phyloP scores from a whole-genome alignment of 2,888 invertebrate species.

The Bugulina stolonifera region DNA sequence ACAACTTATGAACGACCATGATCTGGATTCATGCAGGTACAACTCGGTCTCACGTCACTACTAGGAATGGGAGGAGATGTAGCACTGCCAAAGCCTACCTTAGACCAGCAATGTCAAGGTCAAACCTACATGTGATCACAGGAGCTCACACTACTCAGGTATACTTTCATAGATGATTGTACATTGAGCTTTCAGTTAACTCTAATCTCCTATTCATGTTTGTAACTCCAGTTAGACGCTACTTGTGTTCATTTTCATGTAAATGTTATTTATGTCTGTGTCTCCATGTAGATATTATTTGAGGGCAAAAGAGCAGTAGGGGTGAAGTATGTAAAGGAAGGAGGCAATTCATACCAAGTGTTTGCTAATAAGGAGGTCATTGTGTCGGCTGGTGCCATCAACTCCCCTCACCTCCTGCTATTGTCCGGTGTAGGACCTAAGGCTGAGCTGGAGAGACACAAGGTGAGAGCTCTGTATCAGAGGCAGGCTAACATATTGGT shows the following conservation, averaged over 20 bases:
- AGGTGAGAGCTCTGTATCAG: too few species aligned
- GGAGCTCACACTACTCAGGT: constrained; percentile 41
- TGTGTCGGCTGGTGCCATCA: constrained; percentile 50
- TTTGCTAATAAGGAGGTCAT: constrained; percentile 42
- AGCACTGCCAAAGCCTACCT: constrained; percentile 46
- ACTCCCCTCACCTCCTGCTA: constrained; percentile 49
- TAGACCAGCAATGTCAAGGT: constrained; percentile 36
- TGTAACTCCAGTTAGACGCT: too few species aligned
- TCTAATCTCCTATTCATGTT: too few species aligned
- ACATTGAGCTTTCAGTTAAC: too few species aligned
- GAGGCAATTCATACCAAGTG: constrained; percentile 34
- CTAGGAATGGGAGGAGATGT: constrained; percentile 41
- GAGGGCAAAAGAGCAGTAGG: constrained; percentile 39
- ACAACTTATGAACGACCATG: too few species aligned
- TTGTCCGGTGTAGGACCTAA: constrained; percentile 51
- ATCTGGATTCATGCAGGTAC: too few species aligned
- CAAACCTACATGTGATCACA: constrained; percentile 41
- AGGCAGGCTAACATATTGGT: too few species aligned
- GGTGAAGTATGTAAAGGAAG: constrained; percentile 39
- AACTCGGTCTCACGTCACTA: constrained; percentile 36
- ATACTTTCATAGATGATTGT: too few species aligned
- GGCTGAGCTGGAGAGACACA: constrained; percentile 42
- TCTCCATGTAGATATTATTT: constrained; percentile 35
- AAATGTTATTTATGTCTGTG: constrained; percentile 11
- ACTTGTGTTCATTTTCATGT: too few species aligned